Percentiles rank a stretch among this genome's conserved stretches.
phyloP scores from a whole-genome alignment of 2,113 vertebrate genomes.

The Columba livia region DNA sequence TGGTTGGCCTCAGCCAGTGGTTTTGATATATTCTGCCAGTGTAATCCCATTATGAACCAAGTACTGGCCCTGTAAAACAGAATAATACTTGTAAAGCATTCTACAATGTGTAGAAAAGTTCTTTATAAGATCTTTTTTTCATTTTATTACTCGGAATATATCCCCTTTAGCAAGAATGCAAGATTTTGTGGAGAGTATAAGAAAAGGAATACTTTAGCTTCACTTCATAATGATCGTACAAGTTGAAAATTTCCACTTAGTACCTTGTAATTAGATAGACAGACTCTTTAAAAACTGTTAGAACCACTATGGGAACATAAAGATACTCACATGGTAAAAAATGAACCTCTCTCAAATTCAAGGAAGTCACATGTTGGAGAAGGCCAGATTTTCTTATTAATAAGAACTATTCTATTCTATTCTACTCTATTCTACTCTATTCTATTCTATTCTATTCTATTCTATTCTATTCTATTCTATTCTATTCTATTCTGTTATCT shows the following conservation, averaged over 20 bases:
- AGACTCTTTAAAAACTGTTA: not conserved
- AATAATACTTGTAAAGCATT: not conserved
- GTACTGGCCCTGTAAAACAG: not conserved
- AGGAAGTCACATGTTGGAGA: not conserved
- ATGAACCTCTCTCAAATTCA: not conserved
- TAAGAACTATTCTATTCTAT: not conserved
- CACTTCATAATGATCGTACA: not conserved
- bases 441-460: no score
- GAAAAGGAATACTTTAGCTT: not conserved
- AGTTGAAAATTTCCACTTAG: not conserved
- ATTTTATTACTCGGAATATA: not conserved
- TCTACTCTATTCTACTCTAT: no score
- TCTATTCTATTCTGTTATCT: not conserved
- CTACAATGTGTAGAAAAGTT: not conserved
- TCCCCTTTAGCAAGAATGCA: not conserved
- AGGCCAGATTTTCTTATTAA: not conserved
- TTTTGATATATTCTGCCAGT: not conserved
- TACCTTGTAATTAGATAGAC: not conserved
- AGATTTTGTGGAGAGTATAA: not conserved
- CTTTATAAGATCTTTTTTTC: rapidly evolving
- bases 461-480: not conserved
- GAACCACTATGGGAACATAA: not conserved
- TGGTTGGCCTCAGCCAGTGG: rapidly evolving
- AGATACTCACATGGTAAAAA: not conserved
- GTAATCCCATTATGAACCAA: rapidly evolving